Base-by-base conservation (phyloP, 2,113 vertebrate genomes). In the Notiomystis cincta region DNA sequence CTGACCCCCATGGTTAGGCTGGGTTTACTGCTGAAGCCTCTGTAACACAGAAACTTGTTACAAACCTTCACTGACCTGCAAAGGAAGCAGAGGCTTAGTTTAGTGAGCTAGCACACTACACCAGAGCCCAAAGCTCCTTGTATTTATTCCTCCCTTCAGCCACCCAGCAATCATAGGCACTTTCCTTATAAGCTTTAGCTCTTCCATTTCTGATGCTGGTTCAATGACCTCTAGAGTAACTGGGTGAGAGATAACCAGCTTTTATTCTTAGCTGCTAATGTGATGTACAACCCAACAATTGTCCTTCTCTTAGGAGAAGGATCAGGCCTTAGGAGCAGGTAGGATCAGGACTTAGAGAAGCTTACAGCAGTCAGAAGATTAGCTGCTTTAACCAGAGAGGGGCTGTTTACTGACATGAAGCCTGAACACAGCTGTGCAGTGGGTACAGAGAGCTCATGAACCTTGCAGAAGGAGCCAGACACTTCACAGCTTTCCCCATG, bases 291-390 rank as follows among this genome's bases (percentile, higher is more conserved):
- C 30, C 58, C 67, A 90, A 47, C 76, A 92, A 88, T 50, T 89
- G 82, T 72, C 56, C 82, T 96, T 95, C 76, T 93, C 76, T 69
- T 77, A 66, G 67, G 75, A 72, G 75, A 82, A 93, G 73, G 53
- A 94, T 95, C 85, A 91, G 78, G 28, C 87, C 82, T 89, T 79
- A 67, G 87, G 19, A 85, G 44, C 65, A 93, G 61, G 75, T 90
- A 96, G 57, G 85, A 94, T 90, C 82, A 86, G 60, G 62, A 62
- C 71, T 96, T 86, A 83, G 30, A 83, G 83, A 89, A 92, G 89
- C 89, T 93, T 90, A 93, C 10, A 83, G 56, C 72, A 89, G 95
- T 89, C 90, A 92, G 72, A 54, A 86, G 82, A 86, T 95, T 92
- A 93, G 51, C 72, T 89, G 67, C 47, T 75, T 88, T 90, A 77